A percentile compares a stretch with the other conserved stretches of the same genome.
These are phyloP conservation scores for Drosophila mimica DNA, from an alignment of 2,888 invertebrate species.

Conservation along the genomic window DNA sequence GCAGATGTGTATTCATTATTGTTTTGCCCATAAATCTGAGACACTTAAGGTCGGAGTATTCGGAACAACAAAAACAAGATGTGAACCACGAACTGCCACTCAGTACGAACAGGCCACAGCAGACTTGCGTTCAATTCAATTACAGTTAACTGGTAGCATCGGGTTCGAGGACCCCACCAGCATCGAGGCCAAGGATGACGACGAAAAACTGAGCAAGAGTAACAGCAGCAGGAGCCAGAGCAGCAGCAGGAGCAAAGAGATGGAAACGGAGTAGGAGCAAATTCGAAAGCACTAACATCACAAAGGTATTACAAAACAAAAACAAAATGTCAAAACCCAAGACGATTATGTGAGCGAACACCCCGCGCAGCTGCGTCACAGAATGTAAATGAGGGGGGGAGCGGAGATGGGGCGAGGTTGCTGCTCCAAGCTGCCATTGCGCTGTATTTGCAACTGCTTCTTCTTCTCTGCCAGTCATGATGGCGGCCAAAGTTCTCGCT, in stretches of 20 bases:
- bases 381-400: neutral
- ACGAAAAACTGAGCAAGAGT: neutral
- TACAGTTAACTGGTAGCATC: slow-evolving; percentile 72
- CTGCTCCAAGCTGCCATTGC: slow-evolving; percentile 33
- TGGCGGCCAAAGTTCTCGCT: slow-evolving; percentile 60
- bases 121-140: slow-evolving; percentile 69
- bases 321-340: slow-evolving; percentile 81
- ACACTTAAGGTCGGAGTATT: slow-evolving; percentile 25
- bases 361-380: slow-evolving; percentile 74
- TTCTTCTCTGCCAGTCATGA: slow-evolving; percentile 61
- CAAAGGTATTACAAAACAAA: slow-evolving; percentile 79
- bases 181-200: slow-evolving; percentile 40
- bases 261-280: slow-evolving; percentile 22
- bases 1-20: slow-evolving; percentile 41
- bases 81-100: neutral
- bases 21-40: slow-evolving; percentile 45
- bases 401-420: neutral
- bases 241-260: neutral
- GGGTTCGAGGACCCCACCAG: slow-evolving; percentile 14
- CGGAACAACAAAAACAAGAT: slow-evolving; percentile 8
- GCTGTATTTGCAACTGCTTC: slow-evolving; percentile 22
- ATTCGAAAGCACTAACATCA: slow-evolving; percentile 73
- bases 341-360: slow-evolving; percentile 77
- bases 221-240: neutral
- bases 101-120: slow-evolving; percentile 8